A percentile compares a stretch with the other conserved stretches of the same genome.
These are phyloP conservation scores for Escarpia spicata DNA, from an alignment of 2,888 invertebrate species.

Conservation along the genomic window DNA sequence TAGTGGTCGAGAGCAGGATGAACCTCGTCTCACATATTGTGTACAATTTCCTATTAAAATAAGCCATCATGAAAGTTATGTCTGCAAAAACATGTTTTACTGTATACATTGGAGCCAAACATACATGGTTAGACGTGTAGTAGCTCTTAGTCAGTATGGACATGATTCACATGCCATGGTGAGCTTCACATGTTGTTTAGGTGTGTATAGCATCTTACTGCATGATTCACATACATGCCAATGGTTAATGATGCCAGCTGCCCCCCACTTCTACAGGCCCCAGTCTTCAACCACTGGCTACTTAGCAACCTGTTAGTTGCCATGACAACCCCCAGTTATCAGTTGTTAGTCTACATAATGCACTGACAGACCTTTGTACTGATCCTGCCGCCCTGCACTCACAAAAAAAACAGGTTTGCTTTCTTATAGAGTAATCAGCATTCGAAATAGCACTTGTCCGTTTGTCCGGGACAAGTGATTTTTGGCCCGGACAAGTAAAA, in stretches of 20 bases:
- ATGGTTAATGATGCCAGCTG: not conserved
- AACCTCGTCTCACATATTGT: no score
- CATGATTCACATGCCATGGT: not conserved
- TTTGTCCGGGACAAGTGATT: no score
- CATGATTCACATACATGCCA: not conserved
- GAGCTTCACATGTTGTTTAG: conserved; percentile 16
- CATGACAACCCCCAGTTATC: not conserved
- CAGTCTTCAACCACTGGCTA: not conserved
- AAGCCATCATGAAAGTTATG: no score
- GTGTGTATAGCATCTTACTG: not conserved
- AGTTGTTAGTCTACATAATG: not conserved
- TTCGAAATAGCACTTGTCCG: no score
- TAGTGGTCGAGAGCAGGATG: no score
- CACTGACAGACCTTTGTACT: conserved; percentile 1
- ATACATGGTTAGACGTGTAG: not conserved
- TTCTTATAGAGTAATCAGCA: not conserved
- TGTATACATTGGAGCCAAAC: not conserved
- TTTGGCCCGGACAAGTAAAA: no score
- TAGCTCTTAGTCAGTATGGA: not conserved
- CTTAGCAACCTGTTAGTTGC: not conserved
- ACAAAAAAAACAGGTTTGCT: not conserved
- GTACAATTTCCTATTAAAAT: no score
- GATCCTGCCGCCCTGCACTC: not conserved
- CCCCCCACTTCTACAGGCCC: not conserved
- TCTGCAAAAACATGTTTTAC: no score